Percentiles rank a stretch among this genome's conserved stretches.
These are phyloP conservation scores for Heliconius hortense DNA, from an alignment of 2,888 invertebrate genomes.

Conservation along the genomic window DNA sequence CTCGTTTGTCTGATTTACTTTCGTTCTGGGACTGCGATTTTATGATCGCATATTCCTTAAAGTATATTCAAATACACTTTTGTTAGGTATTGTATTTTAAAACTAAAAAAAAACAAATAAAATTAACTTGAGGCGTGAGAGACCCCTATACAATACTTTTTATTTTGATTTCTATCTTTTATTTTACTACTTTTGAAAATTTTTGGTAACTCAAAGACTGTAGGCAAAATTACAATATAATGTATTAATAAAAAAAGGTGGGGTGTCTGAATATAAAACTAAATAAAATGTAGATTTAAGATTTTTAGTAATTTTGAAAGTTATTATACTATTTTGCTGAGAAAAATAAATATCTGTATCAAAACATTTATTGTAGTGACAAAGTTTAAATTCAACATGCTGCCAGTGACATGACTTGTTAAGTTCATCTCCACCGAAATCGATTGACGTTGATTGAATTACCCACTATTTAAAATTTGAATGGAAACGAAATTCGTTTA, in stretches of 20 bases:
- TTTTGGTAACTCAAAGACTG: too few relatives aligned
- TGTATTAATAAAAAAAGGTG: too few relatives aligned
- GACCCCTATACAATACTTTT: too few relatives aligned
- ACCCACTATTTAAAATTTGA: slow-evolving; percentile 8
- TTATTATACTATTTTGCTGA: too few relatives aligned
- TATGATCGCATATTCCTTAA: not conserved
- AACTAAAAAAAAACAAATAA: not conserved
- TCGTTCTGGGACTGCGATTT: slow-evolving; percentile 1
- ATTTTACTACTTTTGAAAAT: too few relatives aligned
- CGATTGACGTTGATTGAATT: slow-evolving; percentile 19
- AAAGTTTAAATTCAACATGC: slow-evolving; percentile 9
- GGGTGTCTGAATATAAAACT: too few relatives aligned
- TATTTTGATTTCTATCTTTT: too few relatives aligned
- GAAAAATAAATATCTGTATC: too few relatives aligned
- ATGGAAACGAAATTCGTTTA: slow-evolving; percentile 10
- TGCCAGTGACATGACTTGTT: slow-evolving; percentile 11
- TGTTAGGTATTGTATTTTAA: not conserved
- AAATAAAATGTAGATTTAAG: too few relatives aligned
- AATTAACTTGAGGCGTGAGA: not conserved
- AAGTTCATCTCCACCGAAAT: slow-evolving; percentile 6
- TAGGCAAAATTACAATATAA: too few relatives aligned
- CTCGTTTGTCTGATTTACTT: slow-evolving; percentile 11
- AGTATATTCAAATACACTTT: not conserved
- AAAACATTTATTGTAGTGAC: not conserved
- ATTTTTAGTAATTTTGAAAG: too few relatives aligned